Evolutionary conservation across 2,113 vertebrate species (phyloP), one percentile per base, ranked within the genome.

Genomic region (Megaleporinus macrocephalus): DNA sequence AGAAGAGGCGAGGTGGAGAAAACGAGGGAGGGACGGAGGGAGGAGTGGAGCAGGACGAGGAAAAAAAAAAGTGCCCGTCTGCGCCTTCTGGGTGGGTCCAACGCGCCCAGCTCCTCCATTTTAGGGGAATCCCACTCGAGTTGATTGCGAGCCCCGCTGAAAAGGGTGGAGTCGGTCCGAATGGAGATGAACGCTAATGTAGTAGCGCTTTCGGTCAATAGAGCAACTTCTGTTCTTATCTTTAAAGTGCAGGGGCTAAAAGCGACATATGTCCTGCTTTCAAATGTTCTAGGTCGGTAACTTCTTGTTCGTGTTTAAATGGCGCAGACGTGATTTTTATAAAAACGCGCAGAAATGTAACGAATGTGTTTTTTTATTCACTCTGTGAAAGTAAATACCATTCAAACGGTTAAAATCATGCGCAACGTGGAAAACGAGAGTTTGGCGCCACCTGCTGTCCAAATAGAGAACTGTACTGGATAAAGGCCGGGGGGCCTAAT

Each of bases 101-200:
- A 86, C 84, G 86, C 30, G 70, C 78, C 78, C 77, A 79, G 75
- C 81, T 78, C 89, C 87, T 81, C 87, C 89, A 90, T 89, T 89
- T 90, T 89, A 87, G 82, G 87, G 89, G 87, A 86, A 84, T 86
- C 86, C 87, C 83, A 72, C 61, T 83, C 76, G 44, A 44, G 61
- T 79, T 51, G 12, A 65, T 29, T 53, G 41, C 24, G 59, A 73
- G 11, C 70, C 66, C 71, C 68, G 59, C 51, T 72, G 30, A 24
- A 12, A 10, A 77, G 74, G 51, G 77, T 80, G 74, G 77, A 80
- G 77, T 55, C 71, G 12, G 59, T 3, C 13, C 49, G 22, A 16
- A 10, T 29, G 30, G 47, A 18, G 66, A 18, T 57, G 12, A 29
- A 47, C 9, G 6, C 22, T 6, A 13, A 14, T 0, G 53, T 4